A percentile compares a stretch with the other conserved stretches of the same genome.
These are phyloP conservation scores for Perizoma affinitatum DNA, from an alignment of 2,888 invertebrate species.

Conservation along the genomic window DNA sequence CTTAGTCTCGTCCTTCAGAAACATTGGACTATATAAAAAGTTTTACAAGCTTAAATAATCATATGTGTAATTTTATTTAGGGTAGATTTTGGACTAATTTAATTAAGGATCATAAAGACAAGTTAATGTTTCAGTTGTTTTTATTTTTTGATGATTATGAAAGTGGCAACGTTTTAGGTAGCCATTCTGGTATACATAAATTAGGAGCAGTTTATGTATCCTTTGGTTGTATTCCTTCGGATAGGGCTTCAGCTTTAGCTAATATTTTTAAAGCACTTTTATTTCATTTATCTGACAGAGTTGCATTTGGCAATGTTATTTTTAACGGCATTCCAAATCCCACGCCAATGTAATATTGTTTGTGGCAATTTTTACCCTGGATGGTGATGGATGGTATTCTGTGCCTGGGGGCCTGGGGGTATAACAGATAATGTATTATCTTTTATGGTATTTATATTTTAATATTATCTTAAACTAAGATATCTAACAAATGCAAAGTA, in stretches of 20 bases:
- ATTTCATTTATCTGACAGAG: constrained; percentile 33
- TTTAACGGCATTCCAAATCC: no score
- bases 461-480: no score
- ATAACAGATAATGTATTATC: no score
- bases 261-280: constrained; percentile 32
- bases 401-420: no score
- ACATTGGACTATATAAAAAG: background rate
- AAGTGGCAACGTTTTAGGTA: constrained; percentile 30
- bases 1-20: background rate
- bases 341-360: no score
- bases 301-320: constrained; percentile 25
- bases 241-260: constrained; percentile 14
- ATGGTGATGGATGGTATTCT: no score
- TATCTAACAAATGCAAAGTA: no score
- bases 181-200: constrained; percentile 31
- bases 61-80: constrained; percentile 10
- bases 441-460: no score
- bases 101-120: background rate
- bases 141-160: constrained; percentile 34
- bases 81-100: constrained; percentile 16
- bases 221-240: constrained; percentile 29
- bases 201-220: constrained; percentile 37
- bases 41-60: background rate
- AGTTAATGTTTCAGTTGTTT: constrained; percentile 26
- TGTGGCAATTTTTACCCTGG: no score